Conservation (phyloP, 1,140 invertebrate species). For the Drosophila pseudoobscura region DNA sequence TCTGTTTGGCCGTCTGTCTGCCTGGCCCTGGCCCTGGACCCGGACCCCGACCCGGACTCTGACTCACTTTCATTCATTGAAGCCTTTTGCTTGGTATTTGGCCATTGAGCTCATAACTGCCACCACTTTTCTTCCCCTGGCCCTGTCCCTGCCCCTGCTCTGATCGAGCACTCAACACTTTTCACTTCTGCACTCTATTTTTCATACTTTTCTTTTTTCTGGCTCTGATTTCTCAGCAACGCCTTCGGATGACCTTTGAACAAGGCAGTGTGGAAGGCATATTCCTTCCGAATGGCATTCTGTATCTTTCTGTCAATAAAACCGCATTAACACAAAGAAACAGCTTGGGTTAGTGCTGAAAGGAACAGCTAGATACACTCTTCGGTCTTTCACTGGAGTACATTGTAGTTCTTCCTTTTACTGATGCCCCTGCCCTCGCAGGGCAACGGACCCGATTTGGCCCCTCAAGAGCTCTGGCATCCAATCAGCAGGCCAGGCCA, state of each 20-base stretch:
- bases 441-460: conserved; percentile 22
- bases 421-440: background rate
- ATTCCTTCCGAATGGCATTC: too few relatives aligned
- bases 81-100: conserved; percentile 50
- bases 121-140: conserved; percentile 4
- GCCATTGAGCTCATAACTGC: conserved; percentile 60
- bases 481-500: conserved; percentile 73
- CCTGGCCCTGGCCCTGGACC: conserved; percentile 12
- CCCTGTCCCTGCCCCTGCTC: background rate
- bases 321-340: too few relatives aligned
- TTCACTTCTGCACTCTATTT: background rate
- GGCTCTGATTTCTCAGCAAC: background rate
- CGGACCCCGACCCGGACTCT: conserved; percentile 26
- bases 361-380: too few relatives aligned
- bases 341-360: too few relatives aligned
- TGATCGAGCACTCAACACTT: too few relatives aligned
- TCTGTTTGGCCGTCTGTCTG: conserved; percentile 30
- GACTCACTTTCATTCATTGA: conserved; percentile 64
- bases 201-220: background rate
- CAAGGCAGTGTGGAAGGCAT: background rate
- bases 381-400: too few relatives aligned
- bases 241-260: conserved; percentile 31
- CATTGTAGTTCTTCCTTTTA: too few relatives aligned
- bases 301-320: too few relatives aligned
- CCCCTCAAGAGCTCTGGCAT: conserved; percentile 46